These are phyloP conservation scores for Podabrus alpinus DNA, from an alignment of 2,888 invertebrate species.

Conservation along the genomic window DNA sequence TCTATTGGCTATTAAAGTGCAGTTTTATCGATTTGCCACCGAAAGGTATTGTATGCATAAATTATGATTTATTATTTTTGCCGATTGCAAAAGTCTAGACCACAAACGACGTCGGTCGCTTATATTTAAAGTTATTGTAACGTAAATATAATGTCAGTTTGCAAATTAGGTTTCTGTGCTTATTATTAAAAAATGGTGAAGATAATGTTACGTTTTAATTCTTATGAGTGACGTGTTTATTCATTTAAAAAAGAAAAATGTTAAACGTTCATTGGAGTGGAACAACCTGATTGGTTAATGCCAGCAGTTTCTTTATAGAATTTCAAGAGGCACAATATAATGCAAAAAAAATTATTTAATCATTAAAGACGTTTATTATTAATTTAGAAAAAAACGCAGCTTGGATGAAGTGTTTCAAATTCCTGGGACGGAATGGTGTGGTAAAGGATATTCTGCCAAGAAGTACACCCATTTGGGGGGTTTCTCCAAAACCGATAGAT, in stretches of 20 bases:
- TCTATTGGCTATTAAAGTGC: not conserved
- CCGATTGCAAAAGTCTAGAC: not conserved
- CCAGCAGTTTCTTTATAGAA: not conserved
- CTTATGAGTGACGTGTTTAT: not conserved
- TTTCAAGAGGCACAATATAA: constrained; percentile 9
- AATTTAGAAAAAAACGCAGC: constrained; percentile 56
- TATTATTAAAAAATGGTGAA: not conserved
- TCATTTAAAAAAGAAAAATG: not conserved
- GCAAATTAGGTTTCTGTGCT: not conserved
- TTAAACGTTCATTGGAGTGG: constrained; percentile 11
- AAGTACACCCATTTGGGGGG: constrained; percentile 84
- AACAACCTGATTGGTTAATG: constrained; percentile 18
- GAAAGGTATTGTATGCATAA: not conserved
- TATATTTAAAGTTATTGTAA: not conserved
- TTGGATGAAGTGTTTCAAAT: constrained; percentile 73
- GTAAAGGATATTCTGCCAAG: constrained; percentile 81
- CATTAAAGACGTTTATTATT: not conserved
- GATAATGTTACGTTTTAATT: not conserved
- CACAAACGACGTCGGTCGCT: not conserved
- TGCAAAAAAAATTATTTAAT: not conserved
- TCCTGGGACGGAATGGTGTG: constrained; percentile 94
- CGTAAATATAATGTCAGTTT: not conserved
- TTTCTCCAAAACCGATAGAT: constrained; percentile 81
- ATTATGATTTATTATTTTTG: not conserved
- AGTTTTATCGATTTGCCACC: constrained; percentile 1